Evolutionary conservation across 2,113 vertebrate species (phyloP).

Genomic region (Beaufortia kweichowensis): DNA sequence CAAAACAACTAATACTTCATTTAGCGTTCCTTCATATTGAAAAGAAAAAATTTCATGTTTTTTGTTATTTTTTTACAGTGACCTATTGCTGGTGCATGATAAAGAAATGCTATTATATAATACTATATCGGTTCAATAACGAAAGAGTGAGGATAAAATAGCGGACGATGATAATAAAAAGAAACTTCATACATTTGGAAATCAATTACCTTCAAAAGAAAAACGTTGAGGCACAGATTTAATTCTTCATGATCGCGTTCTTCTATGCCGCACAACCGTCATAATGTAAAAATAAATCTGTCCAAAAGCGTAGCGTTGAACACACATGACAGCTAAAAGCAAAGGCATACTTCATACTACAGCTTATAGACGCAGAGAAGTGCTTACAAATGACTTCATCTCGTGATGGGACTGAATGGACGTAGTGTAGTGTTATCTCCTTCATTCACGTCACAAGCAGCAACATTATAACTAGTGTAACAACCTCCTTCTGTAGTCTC

Average conservation of each 20-base stretch:
- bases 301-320: conserved; percentile 34
- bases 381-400: conserved; percentile 62
- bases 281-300: conserved; percentile 14
- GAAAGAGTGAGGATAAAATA: conserved; percentile 72
- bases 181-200: conserved; percentile 15
- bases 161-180: conserved; percentile 62
- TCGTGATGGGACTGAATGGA: background rate
- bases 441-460: conserved; percentile 2
- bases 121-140: conserved; percentile 82
- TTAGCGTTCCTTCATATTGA: conserved; percentile 89
- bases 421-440: background rate
- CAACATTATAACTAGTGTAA: background rate
- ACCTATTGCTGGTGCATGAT: conserved; percentile 90
- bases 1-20: conserved; percentile 97
- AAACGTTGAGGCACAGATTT: background rate
- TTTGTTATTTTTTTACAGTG: conserved; percentile 80
- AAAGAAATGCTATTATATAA: conserved; percentile 73
- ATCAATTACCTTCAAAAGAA: background rate
- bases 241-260: conserved; percentile 20
- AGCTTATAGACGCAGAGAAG: conserved; percentile 70
- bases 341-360: conserved; percentile 47
- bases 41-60: conserved; percentile 76
- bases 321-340: conserved; percentile 33
- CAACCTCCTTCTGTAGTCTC: conserved; percentile 28
- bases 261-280: conserved; percentile 3